Conservation (phyloP, 2,888 invertebrate species). For the Andrena haemorrhoa region DNA sequence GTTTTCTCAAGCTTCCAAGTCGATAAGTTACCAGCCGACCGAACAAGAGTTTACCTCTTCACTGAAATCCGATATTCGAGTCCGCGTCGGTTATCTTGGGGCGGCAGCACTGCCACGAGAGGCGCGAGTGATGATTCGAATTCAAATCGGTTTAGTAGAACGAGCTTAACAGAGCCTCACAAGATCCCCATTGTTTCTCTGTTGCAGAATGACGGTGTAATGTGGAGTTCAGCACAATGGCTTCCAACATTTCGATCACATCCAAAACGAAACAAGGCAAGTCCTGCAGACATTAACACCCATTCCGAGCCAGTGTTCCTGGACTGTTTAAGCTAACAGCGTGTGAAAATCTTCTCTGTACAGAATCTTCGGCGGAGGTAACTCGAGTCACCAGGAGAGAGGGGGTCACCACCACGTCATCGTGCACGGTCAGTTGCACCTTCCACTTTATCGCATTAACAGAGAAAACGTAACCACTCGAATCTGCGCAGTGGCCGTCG, state of each 20-base stretch:
- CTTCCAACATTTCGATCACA: slow-evolving; percentile 75
- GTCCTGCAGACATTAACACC: neutral
- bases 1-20: slow-evolving; percentile 33
- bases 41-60: slow-evolving; percentile 41
- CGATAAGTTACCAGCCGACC: slow-evolving; percentile 76
- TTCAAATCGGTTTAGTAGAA: neutral
- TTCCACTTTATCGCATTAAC: neutral
- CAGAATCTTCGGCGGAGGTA: slow-evolving; percentile 76
- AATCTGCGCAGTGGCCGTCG: too few relatives aligned
- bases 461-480: too few relatives aligned
- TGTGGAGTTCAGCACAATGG: slow-evolving; percentile 73
- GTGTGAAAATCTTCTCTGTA: slow-evolving; percentile 1
- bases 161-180: neutral
- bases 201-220: slow-evolving; percentile 80
- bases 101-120: slow-evolving; percentile 52
- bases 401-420: slow-evolving; percentile 63
- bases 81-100: slow-evolving; percentile 18
- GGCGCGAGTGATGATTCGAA: neutral
- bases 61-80: slow-evolving; percentile 37
- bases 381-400: slow-evolving; percentile 74
- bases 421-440: slow-evolving; percentile 49
- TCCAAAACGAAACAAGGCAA: slow-evolving; percentile 79
- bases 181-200: slow-evolving; percentile 15
- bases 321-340: too few relatives aligned
- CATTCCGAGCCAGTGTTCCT: too few relatives aligned